Evolutionary conservation across 2,888 invertebrate genomes (phyloP).

Genomic region (Aspidiotus destructor): DNA sequence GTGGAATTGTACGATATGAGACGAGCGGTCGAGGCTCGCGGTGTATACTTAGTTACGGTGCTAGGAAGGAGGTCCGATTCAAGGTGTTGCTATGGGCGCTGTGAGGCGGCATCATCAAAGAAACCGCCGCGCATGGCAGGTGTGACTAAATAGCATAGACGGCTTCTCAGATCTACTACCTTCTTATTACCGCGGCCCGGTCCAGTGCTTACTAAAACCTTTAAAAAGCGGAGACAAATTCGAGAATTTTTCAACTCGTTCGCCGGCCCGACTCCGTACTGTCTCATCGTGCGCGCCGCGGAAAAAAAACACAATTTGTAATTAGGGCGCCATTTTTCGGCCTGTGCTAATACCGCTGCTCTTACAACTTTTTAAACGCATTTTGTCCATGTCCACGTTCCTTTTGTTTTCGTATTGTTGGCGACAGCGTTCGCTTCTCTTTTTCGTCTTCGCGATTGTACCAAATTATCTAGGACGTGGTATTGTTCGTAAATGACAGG

Average conservation of each 20-base stretch:
- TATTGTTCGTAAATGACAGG: neutral
- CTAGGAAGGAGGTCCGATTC: constrained; percentile 34
- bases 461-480: neutral
- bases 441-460: neutral
- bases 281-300: neutral
- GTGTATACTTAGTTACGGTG: constrained; percentile 35
- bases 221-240: constrained; percentile 3
- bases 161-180: constrained; percentile 36
- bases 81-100: constrained; percentile 34
- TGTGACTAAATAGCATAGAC: constrained; percentile 37
- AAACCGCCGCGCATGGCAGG: constrained; percentile 36
- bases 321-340: constrained; percentile 3
- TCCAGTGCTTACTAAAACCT: constrained; percentile 33
- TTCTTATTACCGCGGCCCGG: constrained; percentile 36
- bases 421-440: neutral
- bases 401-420: neutral
- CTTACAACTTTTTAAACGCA: neutral
- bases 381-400: neutral
- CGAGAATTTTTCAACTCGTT: neutral
- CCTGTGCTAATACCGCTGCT: neutral
- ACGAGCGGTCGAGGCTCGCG: constrained; percentile 29
- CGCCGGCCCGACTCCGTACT: neutral
- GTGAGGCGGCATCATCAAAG: constrained; percentile 36
- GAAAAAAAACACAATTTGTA: neutral
- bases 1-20: constrained; percentile 35